Conservation (phyloP, 2,113 vertebrate genomes). For the Ahaetulla prasina region DNA sequence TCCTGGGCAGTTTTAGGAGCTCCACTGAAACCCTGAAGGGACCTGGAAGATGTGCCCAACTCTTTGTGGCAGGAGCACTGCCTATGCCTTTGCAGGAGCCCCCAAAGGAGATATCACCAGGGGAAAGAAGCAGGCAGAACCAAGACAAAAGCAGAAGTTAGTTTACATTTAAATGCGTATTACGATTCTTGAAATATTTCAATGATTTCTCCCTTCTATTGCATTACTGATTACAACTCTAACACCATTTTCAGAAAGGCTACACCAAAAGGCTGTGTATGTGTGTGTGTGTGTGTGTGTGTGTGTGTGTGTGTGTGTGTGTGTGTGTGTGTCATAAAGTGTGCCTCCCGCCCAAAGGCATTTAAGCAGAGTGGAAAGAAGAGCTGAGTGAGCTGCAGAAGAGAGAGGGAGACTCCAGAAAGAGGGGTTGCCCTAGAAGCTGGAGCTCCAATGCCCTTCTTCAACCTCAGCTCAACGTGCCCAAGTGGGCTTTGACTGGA, state of each 20-base stretch:
- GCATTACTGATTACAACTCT: background rate
- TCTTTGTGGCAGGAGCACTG: background rate
- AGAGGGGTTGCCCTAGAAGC: background rate
- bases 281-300: no score
- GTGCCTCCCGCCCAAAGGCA: background rate
- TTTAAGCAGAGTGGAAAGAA: background rate
- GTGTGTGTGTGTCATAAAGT: no score
- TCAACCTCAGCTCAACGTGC: background rate
- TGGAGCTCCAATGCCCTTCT: background rate
- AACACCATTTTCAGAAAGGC: background rate
- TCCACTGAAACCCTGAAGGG: background rate
- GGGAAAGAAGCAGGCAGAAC: background rate
- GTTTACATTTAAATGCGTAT: background rate
- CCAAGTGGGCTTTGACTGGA: background rate
- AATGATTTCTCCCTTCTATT: background rate
- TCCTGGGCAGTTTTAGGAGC: background rate
- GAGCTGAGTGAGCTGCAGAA: background rate
- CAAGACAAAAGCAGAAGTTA: background rate
- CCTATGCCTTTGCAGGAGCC: background rate
- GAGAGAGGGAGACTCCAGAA: background rate
- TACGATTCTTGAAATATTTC: background rate
- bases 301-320: no score
- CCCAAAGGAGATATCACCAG: background rate
- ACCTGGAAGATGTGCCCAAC: background rate
- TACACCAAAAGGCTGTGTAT: background rate